Evolutionary conservation across 2,113 vertebrate species (phyloP).

Genomic region (Myiozetetes cayanensis): DNA sequence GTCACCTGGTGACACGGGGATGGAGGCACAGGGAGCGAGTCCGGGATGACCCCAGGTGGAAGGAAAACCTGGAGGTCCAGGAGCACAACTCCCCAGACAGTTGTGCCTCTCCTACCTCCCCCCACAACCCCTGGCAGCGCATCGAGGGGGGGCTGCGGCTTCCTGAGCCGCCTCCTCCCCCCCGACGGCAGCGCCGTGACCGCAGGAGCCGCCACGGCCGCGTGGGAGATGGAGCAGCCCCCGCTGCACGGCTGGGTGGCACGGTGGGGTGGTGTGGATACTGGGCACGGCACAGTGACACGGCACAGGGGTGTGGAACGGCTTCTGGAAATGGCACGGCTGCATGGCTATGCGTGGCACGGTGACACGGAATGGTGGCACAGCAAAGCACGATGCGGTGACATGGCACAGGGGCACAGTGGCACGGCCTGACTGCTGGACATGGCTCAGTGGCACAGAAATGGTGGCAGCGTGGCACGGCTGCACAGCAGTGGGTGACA

Average conservation of each 20-base stretch:
- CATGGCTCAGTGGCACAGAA: background rate
- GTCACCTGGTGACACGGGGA: fast-evolving
- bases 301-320: background rate
- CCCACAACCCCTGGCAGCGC: background rate
- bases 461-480: no score
- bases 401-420: no score
- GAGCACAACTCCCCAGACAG: fast-evolving
- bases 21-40: fast-evolving
- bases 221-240: background rate
- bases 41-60: fast-evolving
- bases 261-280: background rate
- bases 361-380: fast-evolving
- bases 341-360: background rate
- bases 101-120: fast-evolving
- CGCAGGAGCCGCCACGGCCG: background rate
- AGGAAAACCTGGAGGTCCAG: background rate
- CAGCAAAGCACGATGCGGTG: no score
- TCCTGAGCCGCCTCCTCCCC: constrained; percentile 2
- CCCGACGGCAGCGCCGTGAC: background rate
- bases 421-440: no score
- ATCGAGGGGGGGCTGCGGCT: background rate
- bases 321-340: background rate
- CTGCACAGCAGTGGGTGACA: background rate
- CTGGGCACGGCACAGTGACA: background rate
- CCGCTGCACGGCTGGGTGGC: background rate